A percentile compares a stretch with the other conserved stretches of the same genome.
These are phyloP conservation scores for Muschampia plurimacula DNA, from an alignment of 2,888 invertebrate genomes.

Conservation along the genomic window DNA sequence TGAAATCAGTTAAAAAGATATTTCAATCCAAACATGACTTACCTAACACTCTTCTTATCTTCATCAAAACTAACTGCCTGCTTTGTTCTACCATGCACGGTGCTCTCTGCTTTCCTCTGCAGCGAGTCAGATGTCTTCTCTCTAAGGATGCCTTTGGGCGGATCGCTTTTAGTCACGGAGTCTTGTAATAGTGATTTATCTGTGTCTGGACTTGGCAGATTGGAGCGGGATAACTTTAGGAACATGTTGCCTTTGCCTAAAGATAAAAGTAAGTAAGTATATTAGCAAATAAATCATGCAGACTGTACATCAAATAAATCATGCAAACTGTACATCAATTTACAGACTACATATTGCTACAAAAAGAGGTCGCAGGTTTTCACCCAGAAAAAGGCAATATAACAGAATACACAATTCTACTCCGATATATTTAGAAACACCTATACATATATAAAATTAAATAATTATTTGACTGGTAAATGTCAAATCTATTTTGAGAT, in stretches of 20 bases:
- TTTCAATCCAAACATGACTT: conserved; percentile 22
- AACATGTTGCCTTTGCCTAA: conserved; percentile 78
- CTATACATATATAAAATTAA: too few relatives aligned
- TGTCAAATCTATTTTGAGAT: too few relatives aligned
- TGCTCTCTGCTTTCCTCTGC: conserved; percentile 63
- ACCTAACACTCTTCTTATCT: conserved; percentile 90
- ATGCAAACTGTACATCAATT: too few relatives aligned
- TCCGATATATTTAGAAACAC: too few relatives aligned
- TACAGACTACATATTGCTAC: too few relatives aligned
- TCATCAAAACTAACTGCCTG: conserved; percentile 86
- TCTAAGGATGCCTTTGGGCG: conserved; percentile 87
- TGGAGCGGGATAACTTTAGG: conserved; percentile 68
- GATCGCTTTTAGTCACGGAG: conserved; percentile 76
- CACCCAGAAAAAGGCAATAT: too few relatives aligned
- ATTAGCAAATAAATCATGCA: not conserved
- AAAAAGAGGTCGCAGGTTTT: too few relatives aligned
- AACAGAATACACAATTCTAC: too few relatives aligned
- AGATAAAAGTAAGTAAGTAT: conserved; percentile 30
- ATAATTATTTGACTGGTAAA: too few relatives aligned
- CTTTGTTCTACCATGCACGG: conserved; percentile 59
- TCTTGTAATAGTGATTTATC: conserved; percentile 74
- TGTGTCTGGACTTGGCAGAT: conserved; percentile 76
- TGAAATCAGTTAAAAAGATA: not conserved
- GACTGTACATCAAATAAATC: too few relatives aligned
- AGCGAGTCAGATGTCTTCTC: conserved; percentile 80